A percentile compares a stretch with the other conserved stretches of the same genome.
phyloP scores from a whole-genome alignment of 2,888 invertebrate species.

The Muschampia plurimacula region DNA sequence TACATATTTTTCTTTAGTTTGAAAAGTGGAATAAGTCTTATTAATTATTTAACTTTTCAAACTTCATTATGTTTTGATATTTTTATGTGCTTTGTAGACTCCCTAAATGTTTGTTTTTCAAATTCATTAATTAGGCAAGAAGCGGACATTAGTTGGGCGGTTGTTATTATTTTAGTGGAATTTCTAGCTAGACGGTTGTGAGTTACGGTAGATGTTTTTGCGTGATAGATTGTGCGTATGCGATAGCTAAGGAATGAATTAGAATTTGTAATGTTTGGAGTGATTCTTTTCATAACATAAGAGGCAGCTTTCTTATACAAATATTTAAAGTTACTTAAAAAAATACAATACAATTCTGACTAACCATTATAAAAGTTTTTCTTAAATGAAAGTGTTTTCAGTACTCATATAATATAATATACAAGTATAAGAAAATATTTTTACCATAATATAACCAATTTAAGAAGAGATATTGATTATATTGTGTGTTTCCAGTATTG shows the following conservation, averaged over 20 bases:
- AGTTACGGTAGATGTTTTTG: conserved; percentile 9
- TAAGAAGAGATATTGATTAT: not conserved
- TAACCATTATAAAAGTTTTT: too few species aligned
- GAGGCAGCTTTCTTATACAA: not conserved
- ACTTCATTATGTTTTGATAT: not conserved
- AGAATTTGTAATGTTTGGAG: not conserved
- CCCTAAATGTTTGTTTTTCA: not conserved
- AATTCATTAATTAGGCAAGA: conserved; percentile 17
- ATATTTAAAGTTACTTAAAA: not conserved
- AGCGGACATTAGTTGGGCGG: conserved; percentile 10
- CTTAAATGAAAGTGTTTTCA: too few species aligned
- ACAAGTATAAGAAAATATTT: too few species aligned
- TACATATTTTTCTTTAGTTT: not conserved
- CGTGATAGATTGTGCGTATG: conserved; percentile 5
- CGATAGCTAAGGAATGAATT: conserved; percentile 3
- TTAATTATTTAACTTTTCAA: not conserved
- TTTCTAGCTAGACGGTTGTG: conserved; percentile 33
- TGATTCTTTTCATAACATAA: not conserved
- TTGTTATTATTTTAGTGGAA: conserved; percentile 32
- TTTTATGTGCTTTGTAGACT: not conserved
- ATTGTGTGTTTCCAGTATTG: not conserved
- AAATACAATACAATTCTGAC: too few species aligned
- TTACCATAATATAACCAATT: too few species aligned
- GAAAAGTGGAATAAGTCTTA: not conserved
- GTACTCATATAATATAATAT: too few species aligned